A percentile compares a stretch with the other conserved stretches of the same genome.
phyloP scores from a whole-genome alignment of 2,113 vertebrate species.

The Eolophus roseicapilla region DNA sequence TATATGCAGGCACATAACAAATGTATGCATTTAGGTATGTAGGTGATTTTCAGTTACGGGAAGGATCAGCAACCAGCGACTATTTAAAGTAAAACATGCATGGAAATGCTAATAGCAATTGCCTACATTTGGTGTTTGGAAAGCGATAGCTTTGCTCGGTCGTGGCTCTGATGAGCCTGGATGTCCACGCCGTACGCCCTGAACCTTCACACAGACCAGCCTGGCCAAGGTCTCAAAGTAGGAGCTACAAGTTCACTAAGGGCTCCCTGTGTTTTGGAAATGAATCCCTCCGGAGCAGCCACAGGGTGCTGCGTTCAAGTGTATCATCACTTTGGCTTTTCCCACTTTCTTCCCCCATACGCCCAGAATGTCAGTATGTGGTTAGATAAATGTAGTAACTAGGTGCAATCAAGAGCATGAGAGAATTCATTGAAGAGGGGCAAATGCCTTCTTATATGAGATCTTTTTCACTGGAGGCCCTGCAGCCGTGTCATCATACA shows the following conservation, averaged over 20 bases:
- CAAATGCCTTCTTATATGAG: background rate
- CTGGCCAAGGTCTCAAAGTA: background rate
- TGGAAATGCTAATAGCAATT: constrained; percentile 55
- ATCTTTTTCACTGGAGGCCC: background rate
- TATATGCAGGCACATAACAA: constrained; percentile 51
- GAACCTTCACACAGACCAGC: background rate
- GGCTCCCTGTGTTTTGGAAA: background rate
- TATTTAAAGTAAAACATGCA: constrained; percentile 66
- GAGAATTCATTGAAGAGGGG: background rate
- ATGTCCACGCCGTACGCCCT: fast-evolving
- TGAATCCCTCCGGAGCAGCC: constrained; percentile 13
- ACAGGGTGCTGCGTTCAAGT: background rate
- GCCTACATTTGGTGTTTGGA: constrained; percentile 7
- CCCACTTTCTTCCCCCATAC: background rate
- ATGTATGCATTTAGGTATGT: constrained; percentile 48
- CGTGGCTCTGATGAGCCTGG: background rate
- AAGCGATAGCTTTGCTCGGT: constrained; percentile 12
- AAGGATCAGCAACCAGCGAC: constrained; percentile 40
- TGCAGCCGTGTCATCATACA: background rate
- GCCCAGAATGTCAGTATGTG: background rate
- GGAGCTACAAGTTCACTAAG: background rate
- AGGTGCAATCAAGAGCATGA: background rate
- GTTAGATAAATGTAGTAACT: background rate
- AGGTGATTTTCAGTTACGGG: constrained; percentile 60
- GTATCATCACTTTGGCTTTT: background rate